Base-by-base conservation (phyloP, 37 sponge, comb jelly and placozoan genomes). In the Dysidea cf. avara region DNA sequence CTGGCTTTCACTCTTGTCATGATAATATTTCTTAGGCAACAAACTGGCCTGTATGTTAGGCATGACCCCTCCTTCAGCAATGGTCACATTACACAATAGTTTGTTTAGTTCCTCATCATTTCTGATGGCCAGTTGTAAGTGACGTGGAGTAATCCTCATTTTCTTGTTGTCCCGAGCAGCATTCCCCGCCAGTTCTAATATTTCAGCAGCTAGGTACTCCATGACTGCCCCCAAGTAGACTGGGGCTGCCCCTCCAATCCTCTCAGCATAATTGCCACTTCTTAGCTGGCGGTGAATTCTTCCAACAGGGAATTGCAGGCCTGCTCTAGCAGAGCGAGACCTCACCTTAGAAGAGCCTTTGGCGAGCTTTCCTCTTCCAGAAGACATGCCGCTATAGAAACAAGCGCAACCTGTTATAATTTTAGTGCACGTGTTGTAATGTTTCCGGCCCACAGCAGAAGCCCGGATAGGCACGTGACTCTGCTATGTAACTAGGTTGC, bases 101-200 rank as follows among this genome's bases (percentile, higher is more conserved):
- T 81, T 81, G 74, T 85, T 85, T 57, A 85, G 67, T 69, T 89
- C 90, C 47, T 89, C 90, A 71, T 89, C 90, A 54, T 89, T 89
- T 26, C 90, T 61, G 65, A 89, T 76, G 67, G 90, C 90, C 30
- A 89, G 77, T 43, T 89, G 90, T 52, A 89, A 77, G 58, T 89
- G 90, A 43, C 90, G 74, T 26, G 90, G 90, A 62, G 68, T 83
- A 66, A 89, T 89, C 63, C 90, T 60, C 59, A 56, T 52, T 71
- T 89, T 89, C 84, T 89, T 89, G 84, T 89, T 89, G 84, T 89
- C 90, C 47, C 90, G 83, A 40, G 90, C 90, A 33, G 90, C 90
- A 68, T 89, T 89, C 20, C 90, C 90, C 20, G 90, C 90, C 90
- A 89, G 50, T 58, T 89, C 90, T 5, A 89, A 67, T 80, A 89